phyloP scores from a whole-genome alignment of 2,888 invertebrate genomes.

The Megaustenia siamemsis region DNA sequence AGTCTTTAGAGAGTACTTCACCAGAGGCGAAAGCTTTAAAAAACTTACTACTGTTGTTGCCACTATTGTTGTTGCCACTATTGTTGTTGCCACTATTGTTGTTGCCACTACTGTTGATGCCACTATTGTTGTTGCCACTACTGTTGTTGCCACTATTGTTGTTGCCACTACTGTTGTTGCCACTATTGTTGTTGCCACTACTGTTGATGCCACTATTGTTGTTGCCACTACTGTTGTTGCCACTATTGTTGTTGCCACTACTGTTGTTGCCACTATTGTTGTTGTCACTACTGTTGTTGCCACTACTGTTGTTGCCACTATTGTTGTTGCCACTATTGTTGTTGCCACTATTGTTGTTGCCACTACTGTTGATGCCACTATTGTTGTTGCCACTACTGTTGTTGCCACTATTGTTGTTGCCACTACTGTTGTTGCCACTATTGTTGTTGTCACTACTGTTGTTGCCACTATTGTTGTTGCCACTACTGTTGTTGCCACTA shows the following conservation, averaged over 20 bases:
- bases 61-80: too few species aligned
- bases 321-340: not conserved
- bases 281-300: not conserved
- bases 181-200: not conserved
- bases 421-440: not conserved
- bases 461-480: not conserved
- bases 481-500: too few species aligned
- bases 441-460: constrained; percentile 4
- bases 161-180: not conserved
- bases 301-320: not conserved
- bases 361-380: not conserved
- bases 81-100: too few species aligned
- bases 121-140: too few species aligned
- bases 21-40: too few species aligned
- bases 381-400: not conserved
- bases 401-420: not conserved
- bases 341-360: not conserved
- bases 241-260: not conserved
- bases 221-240: not conserved
- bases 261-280: not conserved
- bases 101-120: too few species aligned
- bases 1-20: too few species aligned
- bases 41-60: too few species aligned
- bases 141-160: too few species aligned
- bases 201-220: too few species aligned